A percentile compares a stretch with the other conserved stretches of the same genome.
phyloP scores from a whole-genome alignment of 2,113 vertebrate genomes.

The Labeo rohita region DNA sequence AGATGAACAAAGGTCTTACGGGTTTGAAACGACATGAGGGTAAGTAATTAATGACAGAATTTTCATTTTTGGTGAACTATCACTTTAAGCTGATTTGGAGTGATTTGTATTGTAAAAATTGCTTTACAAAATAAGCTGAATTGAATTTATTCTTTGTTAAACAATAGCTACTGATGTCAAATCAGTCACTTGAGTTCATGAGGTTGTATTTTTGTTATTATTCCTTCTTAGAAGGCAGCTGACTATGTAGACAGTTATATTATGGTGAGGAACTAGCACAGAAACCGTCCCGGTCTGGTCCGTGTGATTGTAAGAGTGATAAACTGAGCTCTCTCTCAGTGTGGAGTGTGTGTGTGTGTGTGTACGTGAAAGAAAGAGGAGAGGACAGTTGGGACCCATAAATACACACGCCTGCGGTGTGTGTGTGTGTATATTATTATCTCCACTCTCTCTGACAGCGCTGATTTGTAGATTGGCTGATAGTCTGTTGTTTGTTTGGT shows the following conservation, averaged over 20 bases:
- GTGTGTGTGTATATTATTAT: conserved; percentile 44
- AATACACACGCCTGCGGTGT: conserved; percentile 51
- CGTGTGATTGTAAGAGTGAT: conserved; percentile 18
- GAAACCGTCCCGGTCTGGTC: neutral
- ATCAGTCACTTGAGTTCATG: neutral
- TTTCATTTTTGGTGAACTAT: too few relatives aligned
- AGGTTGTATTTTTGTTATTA: neutral
- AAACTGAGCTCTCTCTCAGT: conserved; percentile 52
- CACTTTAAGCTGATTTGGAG: neutral
- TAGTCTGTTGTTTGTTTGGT: conserved; percentile 49
- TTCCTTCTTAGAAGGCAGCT: neutral
- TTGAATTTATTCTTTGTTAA: neutral
- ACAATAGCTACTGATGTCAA: neutral
- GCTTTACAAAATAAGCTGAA: neutral
- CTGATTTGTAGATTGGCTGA: conserved; percentile 45
- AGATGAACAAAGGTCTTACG: too few relatives aligned
- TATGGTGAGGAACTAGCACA: conserved; percentile 12
- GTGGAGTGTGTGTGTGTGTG: conserved; percentile 29
- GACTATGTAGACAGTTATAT: neutral
- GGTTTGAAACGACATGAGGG: too few relatives aligned
- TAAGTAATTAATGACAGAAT: too few relatives aligned
- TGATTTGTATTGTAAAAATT: neutral
- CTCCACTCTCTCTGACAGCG: conserved; percentile 27
- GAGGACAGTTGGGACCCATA: conserved; percentile 51
- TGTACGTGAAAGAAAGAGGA: conserved; percentile 44